A percentile compares a stretch with the other conserved stretches of the same genome.
phyloP scores from a whole-genome alignment of 2,888 invertebrate species.

The Exephanes ischioxanthus region DNA sequence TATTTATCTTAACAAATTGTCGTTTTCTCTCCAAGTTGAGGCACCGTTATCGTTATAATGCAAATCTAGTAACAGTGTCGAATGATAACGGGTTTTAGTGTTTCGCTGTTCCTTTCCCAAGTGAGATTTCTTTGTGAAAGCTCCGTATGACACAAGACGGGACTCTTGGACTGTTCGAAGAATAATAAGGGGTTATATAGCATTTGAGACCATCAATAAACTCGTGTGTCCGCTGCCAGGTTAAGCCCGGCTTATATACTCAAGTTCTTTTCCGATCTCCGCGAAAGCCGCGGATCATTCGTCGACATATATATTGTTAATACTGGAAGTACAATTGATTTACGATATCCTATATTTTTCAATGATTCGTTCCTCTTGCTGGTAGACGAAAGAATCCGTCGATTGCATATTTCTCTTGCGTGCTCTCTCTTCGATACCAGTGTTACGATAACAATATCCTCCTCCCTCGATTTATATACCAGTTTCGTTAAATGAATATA shows the following conservation, averaged over 20 bases:
- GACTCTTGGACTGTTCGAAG: neutral
- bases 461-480: neutral
- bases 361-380: neutral
- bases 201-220: conserved; percentile 50
- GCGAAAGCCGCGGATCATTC: conserved; percentile 15
- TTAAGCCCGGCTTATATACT: conserved; percentile 31
- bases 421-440: conserved; percentile 43
- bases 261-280: conserved; percentile 1
- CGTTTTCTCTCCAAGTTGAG: neutral
- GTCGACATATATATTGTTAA: conserved; percentile 29
- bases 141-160: conserved; percentile 6
- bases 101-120: conserved; percentile 7
- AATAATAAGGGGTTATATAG: conserved; percentile 12
- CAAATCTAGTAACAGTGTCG: neutral
- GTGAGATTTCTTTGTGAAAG: conserved; percentile 4
- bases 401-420: neutral
- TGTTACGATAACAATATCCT: neutral
- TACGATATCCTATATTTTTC: conserved; percentile 22
- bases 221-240: conserved; percentile 18
- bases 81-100: neutral
- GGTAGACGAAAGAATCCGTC: conserved; percentile 17
- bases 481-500: conserved; percentile 7
- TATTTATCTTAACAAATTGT: neutral
- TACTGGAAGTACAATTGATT: conserved; percentile 39
- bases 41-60: conserved; percentile 21